phyloP scores from a whole-genome alignment of 2,888 invertebrate genomes.

The Eupsilia transversa region DNA sequence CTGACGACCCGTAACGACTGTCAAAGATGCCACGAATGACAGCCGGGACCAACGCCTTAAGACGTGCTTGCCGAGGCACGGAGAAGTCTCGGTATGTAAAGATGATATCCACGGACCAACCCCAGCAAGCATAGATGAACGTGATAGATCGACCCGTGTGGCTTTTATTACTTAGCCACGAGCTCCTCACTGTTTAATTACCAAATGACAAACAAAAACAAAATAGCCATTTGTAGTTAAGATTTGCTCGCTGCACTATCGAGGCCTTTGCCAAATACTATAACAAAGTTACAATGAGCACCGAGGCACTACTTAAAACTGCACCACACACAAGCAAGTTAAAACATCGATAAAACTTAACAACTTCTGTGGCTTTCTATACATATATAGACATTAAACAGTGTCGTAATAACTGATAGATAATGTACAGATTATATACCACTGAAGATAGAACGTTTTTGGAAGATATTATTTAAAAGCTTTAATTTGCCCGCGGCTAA shows the following conservation, averaged over 20 bases:
- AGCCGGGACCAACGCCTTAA: no score
- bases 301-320: constrained; percentile 30
- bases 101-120: no score
- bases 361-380: not conserved
- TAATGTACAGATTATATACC: not conserved
- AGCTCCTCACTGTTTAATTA: not conserved
- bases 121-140: no score
- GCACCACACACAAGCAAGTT: not conserved
- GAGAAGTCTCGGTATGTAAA: no score
- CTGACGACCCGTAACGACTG: no score
- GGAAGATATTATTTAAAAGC: not conserved
- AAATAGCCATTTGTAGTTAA: not conserved
- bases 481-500: not conserved
- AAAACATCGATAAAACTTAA: constrained; percentile 38
- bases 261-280: constrained; percentile 18
- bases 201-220: not conserved
- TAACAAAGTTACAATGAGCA: constrained; percentile 28
- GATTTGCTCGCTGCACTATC: not conserved
- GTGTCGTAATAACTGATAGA: not conserved
- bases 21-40: no score
- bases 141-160: no score
- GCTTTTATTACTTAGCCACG: no score
- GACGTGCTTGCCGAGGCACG: no score
- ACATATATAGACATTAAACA: not conserved
- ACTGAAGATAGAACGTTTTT: not conserved